A percentile compares a stretch with the other conserved stretches of the same genome.
Evolutionary conservation across 2,113 vertebrate genomes (phyloP).

Genomic region (Mirounga angustirostris): DNA sequence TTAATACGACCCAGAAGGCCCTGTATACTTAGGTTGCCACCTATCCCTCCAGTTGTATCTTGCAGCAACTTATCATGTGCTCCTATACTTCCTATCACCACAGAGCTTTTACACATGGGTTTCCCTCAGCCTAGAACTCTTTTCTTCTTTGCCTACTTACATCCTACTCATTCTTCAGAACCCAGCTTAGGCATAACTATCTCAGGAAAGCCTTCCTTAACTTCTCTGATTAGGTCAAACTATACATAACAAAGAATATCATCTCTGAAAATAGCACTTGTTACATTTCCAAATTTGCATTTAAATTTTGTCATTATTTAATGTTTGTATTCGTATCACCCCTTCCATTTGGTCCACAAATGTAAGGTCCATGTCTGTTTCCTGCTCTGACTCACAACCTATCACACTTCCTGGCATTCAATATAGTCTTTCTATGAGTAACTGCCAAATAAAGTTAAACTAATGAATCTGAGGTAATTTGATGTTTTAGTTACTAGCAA

Average conservation of each 20-base stretch:
- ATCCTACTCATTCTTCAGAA: background rate
- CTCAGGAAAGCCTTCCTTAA: background rate
- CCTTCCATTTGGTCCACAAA: background rate
- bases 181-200: background rate
- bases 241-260: background rate
- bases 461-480: constrained; percentile 17
- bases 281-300: background rate
- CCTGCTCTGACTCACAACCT: background rate
- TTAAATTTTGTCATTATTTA: constrained; percentile 50
- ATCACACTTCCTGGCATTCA: background rate
- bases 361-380: background rate
- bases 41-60: background rate
- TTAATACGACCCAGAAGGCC: background rate
- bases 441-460: constrained; percentile 33
- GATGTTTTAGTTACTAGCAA: background rate
- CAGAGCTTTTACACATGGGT: background rate
- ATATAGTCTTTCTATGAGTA: background rate
- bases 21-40: background rate
- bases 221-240: background rate
- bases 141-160: background rate
- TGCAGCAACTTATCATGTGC: background rate
- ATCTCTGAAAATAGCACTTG: background rate
- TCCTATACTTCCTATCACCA: background rate
- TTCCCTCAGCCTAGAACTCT: background rate
- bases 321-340: background rate